Conservation (phyloP, 2,113 vertebrate genomes). For the Struthidea cinerea region DNA sequence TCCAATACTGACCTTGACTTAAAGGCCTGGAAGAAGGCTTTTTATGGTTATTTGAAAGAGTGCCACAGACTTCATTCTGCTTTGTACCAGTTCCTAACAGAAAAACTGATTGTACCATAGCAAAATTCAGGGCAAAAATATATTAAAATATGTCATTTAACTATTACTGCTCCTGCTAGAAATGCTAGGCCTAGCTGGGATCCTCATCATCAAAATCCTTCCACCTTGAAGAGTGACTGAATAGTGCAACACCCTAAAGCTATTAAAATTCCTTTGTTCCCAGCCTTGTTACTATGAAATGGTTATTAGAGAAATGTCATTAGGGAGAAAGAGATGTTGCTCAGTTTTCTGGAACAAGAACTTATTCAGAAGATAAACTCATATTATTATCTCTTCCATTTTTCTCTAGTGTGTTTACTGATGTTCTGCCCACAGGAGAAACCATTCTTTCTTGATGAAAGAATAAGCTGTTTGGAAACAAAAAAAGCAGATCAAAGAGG, state of each 20-base stretch:
- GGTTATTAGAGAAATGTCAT: constrained; percentile 12
- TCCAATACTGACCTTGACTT: not conserved
- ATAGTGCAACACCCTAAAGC: not conserved
- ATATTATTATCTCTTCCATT: constrained; percentile 4
- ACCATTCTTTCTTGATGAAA: constrained; percentile 10
- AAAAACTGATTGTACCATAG: not conserved
- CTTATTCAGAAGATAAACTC: constrained; percentile 32
- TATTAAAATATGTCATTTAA: not conserved
- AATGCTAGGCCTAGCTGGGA: not conserved
- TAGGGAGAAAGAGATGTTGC: constrained; percentile 1
- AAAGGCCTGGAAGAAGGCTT: not conserved
- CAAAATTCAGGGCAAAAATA: not conserved
- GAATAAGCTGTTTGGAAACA: constrained; percentile 23
- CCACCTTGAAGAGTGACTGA: not conserved
- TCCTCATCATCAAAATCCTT: not conserved
- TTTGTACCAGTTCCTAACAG: not conserved
- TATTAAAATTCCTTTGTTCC: constrained; percentile 13
- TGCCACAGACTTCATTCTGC: not conserved
- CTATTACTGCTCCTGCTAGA: not conserved
- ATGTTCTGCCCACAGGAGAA: constrained; percentile 19
- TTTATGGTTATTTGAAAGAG: not conserved
- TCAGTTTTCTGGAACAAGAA: constrained; percentile 44
- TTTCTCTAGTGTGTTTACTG: not conserved
- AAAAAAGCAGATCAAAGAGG: constrained; percentile 17
- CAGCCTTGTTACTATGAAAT: constrained; percentile 11